Evolutionary conservation across 2,888 invertebrate species (phyloP), one percentile per base, ranked within the genome.

Genomic region (Drosophila ustulata): DNA sequence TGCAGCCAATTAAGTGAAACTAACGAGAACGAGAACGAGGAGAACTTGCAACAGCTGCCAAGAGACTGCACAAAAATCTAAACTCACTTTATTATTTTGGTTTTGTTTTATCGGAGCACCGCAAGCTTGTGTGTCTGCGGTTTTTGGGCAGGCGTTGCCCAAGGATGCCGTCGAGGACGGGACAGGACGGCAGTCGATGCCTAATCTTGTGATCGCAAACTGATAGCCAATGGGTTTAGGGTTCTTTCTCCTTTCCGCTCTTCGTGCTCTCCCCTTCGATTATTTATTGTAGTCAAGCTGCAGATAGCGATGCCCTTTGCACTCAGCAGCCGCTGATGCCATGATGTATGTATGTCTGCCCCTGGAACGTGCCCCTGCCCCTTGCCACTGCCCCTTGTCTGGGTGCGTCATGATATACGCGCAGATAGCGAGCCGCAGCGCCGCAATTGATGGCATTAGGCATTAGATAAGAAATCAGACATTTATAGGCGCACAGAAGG

Each of bases 391-490:
- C 9, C 37, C 37, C 18, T n/a, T 47, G 32, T 39, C 61, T 74
- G 79, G 75, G 82, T 82, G 80, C 68, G 83, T 84, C 84, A 84
- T 84, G 83, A 83, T 83, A 88, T 85, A 86, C 61, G 51, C 78
- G 47, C 41, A 70, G 83, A 82, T 86, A 88, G 75, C 47, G 69
- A 64, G 77, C 74, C 76, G 71, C 85, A 75, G 69, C 62, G 89
- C 82, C 85, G 80, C 89, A 86, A 89, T 89, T 86, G 89, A 85
- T 88, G 89, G 89, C 86, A 90, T 89, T 89, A 87, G 82, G 76
- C 82, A 75, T 80, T 80, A 90, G 90, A 90, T 90, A 91, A 90
- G 90, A 82, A 89, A 90, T 90, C 90, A 90, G 91, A 88, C 89
- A 87, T 75, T 80, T 83, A 80, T 77, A 76, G 77, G 75, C 75